Evolutionary conservation across 2,888 invertebrate species (phyloP), one percentile per base, ranked within the genome.

Genomic region (Drosophila hamatofila): DNA sequence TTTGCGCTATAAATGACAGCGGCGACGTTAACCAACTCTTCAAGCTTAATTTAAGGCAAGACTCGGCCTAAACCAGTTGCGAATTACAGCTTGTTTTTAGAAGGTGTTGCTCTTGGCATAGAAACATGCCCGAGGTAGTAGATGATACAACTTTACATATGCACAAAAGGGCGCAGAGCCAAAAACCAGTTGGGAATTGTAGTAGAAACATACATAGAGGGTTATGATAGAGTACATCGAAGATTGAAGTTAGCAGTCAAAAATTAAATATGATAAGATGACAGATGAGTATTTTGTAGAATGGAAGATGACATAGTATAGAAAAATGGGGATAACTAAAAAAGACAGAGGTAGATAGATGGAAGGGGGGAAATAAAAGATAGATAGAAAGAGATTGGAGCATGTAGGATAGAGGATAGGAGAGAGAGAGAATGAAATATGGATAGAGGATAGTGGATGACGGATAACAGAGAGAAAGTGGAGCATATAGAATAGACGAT

Each of bases 11-110:
- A 41, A 39, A 39, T 21, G 59, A 27, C 37, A 39, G 39, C 44
- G 0, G 12, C 51, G 11, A 51, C 39, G 52, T 60, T 39, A 41
- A 62, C 42, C 51, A 62, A 65, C 62, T 42, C 37, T 48, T 16
- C 14, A 30, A 11, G 33, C 23, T 21, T 16, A 33, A 42, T 33
- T 49, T 30, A 56, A 56, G 56, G 56, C 56, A 39, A 39, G 21
- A 8, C 42, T 1, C 25, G 2, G n/a, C 44, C 7, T 5, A 52
- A 65, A 63, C 63, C 52, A 63, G 65, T 54, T 51, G 62, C 27
- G 59, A 60, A 60, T 60, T 33, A 14, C 21, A 52, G 51, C 59
- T 16, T n/a, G 51, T 51, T 41, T 51, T 41, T 30, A 39, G 25
- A 39, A 23, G 23, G n/a, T 25, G 57, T 33, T 56, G 21, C 56